Conservation (phyloP, 2,113 vertebrate genomes). For the Pipa parva region DNA sequence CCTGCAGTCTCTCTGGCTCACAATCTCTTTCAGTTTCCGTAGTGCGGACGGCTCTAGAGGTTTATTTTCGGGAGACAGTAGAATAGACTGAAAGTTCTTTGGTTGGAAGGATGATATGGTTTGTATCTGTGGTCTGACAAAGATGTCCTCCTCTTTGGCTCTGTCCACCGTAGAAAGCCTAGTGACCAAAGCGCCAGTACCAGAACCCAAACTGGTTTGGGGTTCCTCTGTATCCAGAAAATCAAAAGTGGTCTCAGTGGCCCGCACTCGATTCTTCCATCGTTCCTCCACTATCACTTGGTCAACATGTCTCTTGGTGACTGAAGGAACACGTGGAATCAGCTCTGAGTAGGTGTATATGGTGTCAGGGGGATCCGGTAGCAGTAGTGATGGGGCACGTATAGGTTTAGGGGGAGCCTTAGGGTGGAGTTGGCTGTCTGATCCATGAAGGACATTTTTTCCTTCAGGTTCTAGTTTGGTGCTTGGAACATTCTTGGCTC, state of each 20-base stretch:
- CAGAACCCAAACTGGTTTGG: neutral
- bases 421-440: slow-evolving; percentile 77
- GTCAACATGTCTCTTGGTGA: slow-evolving; percentile 61
- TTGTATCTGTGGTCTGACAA: slow-evolving; percentile 66
- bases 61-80: slow-evolving; percentile 73
- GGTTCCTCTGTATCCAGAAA: slow-evolving; percentile 61
- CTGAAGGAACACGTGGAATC: slow-evolving; percentile 54
- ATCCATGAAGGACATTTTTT: slow-evolving; percentile 62
- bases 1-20: slow-evolving; percentile 58
- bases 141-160: slow-evolving; percentile 45
- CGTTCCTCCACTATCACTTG: slow-evolving; percentile 66
- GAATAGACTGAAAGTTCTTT: slow-evolving; percentile 61
- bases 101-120: slow-evolving; percentile 59
- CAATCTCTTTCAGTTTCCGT: slow-evolving; percentile 63
- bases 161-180: slow-evolving; percentile 38
- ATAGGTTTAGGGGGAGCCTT: slow-evolving; percentile 75
- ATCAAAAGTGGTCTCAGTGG: slow-evolving; percentile 72
- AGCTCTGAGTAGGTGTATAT: slow-evolving; percentile 64
- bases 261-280: slow-evolving; percentile 65
- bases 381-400: slow-evolving; percentile 61
- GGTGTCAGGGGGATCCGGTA: slow-evolving; percentile 47
- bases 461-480: slow-evolving; percentile 46
- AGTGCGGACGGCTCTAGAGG: slow-evolving; percentile 73
- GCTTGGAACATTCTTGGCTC: slow-evolving; percentile 45
- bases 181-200: neutral